These are phyloP conservation scores for Sericinus montela DNA, from an alignment of 2,888 invertebrate species.

Conservation along the genomic window DNA sequence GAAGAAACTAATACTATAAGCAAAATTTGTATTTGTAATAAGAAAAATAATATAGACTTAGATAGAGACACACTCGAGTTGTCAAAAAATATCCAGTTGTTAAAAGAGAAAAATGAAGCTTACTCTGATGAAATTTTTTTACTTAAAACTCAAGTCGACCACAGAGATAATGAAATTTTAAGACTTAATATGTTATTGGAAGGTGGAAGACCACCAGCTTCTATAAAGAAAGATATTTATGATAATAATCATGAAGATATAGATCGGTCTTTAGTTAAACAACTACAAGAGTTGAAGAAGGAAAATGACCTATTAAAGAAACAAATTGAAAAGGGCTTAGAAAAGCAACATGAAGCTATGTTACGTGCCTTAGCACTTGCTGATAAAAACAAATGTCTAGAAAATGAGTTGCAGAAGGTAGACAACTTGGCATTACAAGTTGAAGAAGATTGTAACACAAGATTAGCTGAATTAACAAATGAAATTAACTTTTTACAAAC, in stretches of 20 bases:
- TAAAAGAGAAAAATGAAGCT: constrained; percentile 64
- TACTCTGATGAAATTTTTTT: constrained; percentile 58
- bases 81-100: constrained; percentile 56
- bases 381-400: constrained; percentile 84
- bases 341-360: constrained; percentile 90
- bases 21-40: constrained; percentile 50
- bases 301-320: constrained; percentile 72
- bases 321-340: constrained; percentile 75
- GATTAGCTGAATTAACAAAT: constrained; percentile 80
- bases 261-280: constrained; percentile 70
- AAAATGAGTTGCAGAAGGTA: constrained; percentile 85
- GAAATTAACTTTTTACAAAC: constrained; percentile 80
- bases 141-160: constrained; percentile 61
- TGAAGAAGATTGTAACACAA: constrained; percentile 87
- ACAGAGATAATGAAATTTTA: constrained; percentile 84
- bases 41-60: constrained; percentile 40
- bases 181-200: constrained; percentile 84
- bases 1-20: constrained; percentile 27
- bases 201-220: constrained; percentile 83
- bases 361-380: constrained; percentile 84
- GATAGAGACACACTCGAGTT: constrained; percentile 67
- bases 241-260: constrained; percentile 77
- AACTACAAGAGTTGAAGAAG: constrained; percentile 80
- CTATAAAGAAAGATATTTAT: constrained; percentile 83
- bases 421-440: constrained; percentile 86